phyloP scores from a whole-genome alignment of 1,140 invertebrate genomes.

The Campoletis sonorensis region DNA sequence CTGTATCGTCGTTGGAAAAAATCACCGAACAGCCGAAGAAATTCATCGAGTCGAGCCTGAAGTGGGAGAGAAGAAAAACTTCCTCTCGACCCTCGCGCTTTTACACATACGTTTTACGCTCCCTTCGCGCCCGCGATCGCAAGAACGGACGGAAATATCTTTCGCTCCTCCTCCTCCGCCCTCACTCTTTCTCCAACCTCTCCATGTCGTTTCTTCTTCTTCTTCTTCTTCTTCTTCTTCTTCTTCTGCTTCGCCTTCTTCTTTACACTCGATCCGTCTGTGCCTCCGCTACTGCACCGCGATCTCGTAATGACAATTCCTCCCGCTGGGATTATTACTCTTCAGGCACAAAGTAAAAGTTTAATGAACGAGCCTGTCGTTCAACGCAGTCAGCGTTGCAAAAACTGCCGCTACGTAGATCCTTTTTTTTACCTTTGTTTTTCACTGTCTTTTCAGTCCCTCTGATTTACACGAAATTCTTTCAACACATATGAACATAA shows the following conservation, averaged over 20 bases:
- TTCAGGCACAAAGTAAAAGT: neutral
- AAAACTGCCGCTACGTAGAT: no score
- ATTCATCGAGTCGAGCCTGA: neutral
- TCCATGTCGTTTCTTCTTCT: neutral
- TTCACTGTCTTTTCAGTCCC: neutral
- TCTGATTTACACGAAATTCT: no score
- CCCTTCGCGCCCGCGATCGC: neutral
- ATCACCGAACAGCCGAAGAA: constrained; percentile 31
- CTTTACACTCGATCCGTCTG: neutral
- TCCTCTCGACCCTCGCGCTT: neutral
- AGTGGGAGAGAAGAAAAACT: neutral
- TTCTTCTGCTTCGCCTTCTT: no score
- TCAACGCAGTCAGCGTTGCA: neutral
- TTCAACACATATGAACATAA: no score
- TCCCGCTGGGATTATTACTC: constrained; percentile 9
- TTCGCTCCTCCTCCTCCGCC: neutral
- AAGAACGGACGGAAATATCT: constrained; percentile 41
- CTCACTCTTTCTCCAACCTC: neutral
- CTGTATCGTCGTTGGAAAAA: neutral
- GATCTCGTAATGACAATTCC: neutral
- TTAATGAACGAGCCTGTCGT: neutral
- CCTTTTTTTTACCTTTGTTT: neutral
- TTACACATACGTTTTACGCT: constrained; percentile 8
- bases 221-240: neutral
- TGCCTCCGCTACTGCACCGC: neutral